These are phyloP conservation scores for Mechanitis mazaeus DNA, from an alignment of 2,888 invertebrate genomes.

Conservation along the genomic window DNA sequence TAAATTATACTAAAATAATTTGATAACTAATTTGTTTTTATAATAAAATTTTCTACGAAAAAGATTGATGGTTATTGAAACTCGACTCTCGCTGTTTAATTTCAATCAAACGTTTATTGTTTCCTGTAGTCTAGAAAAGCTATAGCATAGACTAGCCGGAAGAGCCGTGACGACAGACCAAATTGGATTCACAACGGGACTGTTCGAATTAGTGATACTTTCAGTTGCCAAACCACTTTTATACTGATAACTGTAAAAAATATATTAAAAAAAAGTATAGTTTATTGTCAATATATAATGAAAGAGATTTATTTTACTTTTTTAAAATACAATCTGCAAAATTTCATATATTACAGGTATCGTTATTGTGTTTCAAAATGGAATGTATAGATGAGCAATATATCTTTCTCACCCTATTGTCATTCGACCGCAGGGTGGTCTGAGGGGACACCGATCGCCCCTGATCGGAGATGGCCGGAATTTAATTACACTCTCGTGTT, in stretches of 20 bases:
- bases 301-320: too few species aligned
- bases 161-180: conserved; percentile 65
- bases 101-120: conserved; percentile 6
- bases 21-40: too few species aligned
- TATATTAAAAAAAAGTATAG: not conserved
- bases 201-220: conserved; percentile 51
- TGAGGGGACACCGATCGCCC: conserved; percentile 36
- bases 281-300: not conserved
- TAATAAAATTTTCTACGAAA: too few species aligned
- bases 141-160: conserved; percentile 48
- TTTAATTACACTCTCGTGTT: conserved; percentile 61
- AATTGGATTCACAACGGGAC: conserved; percentile 71
- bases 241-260: conserved; percentile 3
- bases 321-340: too few species aligned
- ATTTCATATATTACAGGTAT: too few species aligned
- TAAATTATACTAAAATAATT: too few species aligned
- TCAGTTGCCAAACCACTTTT: conserved; percentile 24
- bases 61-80: too few species aligned
- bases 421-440: conserved; percentile 39
- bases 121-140: conserved; percentile 19
- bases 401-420: conserved; percentile 43
- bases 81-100: not conserved
- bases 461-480: conserved; percentile 41
- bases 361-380: not conserved
- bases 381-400: conserved; percentile 19